A percentile compares a stretch with the other conserved stretches of the same genome.
Conservation (phyloP, 2,797 vertebrate species). For the Danio kyathit region DNA sequence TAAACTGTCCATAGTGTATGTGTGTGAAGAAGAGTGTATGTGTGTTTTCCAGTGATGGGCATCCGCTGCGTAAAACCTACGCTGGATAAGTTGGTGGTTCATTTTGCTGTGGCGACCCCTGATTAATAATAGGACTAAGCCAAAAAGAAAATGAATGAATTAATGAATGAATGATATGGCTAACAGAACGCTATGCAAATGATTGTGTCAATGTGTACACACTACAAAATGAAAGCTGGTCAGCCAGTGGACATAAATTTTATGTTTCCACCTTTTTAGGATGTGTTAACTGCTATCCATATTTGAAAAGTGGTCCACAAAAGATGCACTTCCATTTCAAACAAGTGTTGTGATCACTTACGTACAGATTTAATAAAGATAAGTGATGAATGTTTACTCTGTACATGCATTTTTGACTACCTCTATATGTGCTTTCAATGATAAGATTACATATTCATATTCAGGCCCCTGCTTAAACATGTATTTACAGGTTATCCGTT, state of each 20-base stretch:
- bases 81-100: too few relatives aligned
- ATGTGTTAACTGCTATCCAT: neutral
- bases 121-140: too few relatives aligned
- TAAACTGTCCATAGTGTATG: too few relatives aligned
- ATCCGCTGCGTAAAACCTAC: too few relatives aligned
- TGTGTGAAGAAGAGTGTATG: too few relatives aligned
- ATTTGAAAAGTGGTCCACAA: neutral
- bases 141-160: too few relatives aligned
- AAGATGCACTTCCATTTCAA: neutral
- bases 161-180: too few relatives aligned
- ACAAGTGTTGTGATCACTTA: neutral
- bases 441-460: neutral
- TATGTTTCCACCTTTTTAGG: neutral
- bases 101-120: too few relatives aligned
- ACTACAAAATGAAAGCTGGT: neutral
- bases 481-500: neutral
- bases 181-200: neutral
- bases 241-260: neutral
- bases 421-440: neutral
- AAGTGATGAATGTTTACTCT: neutral
- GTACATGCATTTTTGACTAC: neutral
- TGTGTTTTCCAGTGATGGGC: too few relatives aligned
- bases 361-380: neutral
- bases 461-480: neutral
- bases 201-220: too few relatives aligned